Base-by-base conservation (phyloP, 1,140 invertebrate genomes). In the Charaxes varanes region DNA sequence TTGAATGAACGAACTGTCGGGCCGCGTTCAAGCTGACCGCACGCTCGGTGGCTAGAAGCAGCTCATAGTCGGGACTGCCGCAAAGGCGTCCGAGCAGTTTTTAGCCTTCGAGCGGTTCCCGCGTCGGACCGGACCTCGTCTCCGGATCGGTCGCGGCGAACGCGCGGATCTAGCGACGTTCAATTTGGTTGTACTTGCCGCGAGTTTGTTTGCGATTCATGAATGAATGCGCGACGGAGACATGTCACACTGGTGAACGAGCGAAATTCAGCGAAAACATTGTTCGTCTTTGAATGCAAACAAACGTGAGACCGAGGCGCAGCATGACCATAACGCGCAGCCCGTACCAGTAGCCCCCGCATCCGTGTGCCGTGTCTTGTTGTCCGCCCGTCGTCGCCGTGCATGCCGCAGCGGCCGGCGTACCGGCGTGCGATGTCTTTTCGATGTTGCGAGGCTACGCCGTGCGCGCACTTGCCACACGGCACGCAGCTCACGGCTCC, bases 191-290 rank as follows among this genome's bases (percentile, higher is more conserved):
- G 74, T 79, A 82, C 73, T 79, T 69, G 50, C 41, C 24, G 36
- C 30, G 43, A 36, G 60, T 56, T 67, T 72, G 69, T 81, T 74
- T 77, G 72, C 74, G 69, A 68, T 72, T 55, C 50, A 53, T 34
- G 66, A 41, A 41, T 64, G 66, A 60, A 49, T 62, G 67, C 41
- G 41, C 54, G 51, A 51, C 10, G 27, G 31, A 37, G 37, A 30
- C 45, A 41, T 40, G 33, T 45, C 46, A 53, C 40, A 4, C 30
- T 52, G 76, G 76, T 76, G 76, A 74, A 53, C 60, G 79, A 83
- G 76, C 62, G 79, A 80, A 66, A 67, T 83, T 80, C 79, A 80
- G 79, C 79, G 76, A 83, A 78, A 66, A 61, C 49, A 56, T 53
- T 41, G 42, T 27, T 44, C 32, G 24, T 22, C 22, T 27, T 55